Evolutionary conservation across 2,797 vertebrate genomes (phyloP), one percentile per base, ranked within the genome.

Genomic region (Gymnothorax reevesii): DNA sequence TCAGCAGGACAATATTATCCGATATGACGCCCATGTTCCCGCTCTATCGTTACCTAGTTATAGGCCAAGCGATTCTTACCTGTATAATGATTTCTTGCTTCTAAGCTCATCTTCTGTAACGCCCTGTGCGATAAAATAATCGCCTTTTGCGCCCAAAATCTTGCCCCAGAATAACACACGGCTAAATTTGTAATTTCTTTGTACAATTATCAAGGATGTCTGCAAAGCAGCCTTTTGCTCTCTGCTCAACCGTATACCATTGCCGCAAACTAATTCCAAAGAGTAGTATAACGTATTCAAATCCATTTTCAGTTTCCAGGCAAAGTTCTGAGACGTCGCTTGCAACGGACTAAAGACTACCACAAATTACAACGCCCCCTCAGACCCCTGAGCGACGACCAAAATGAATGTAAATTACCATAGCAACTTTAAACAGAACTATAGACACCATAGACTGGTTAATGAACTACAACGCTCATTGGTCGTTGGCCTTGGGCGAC

Each of bases 121-220:
- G 2, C 98, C 98, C 88, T 98, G 96, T 2, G 96, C 97, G 86
- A 99, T 96, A 84, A 96, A 98, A 89, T 99, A 99, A 89, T 97
- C 92, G 0, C 89, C 90, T 22, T 93, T 95, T n/a, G 97, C 62
- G 9, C 97, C 97, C n/a, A 96, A 87, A 89, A 99, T 95, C 92
- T 96, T 97, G 54, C 98, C 98, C 98, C 98, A 99, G 87, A 98
- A 96, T 80, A 97, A 89, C 64, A 98, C 95, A 42, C 96, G 94
- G 8, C 91, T 87, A 90, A 98, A 98, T 86, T 95, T 96, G 92
- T 97, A 97, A 89, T 97, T 96, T 71, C 95, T 97, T 90, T 92
- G 96, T 17, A 98, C 87, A 15, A 98, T 93, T 86, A 91, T 52
- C 7, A 98, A 88, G 0, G 98, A 98, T 0, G 95, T 93, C 84